Evolutionary conservation across 2,797 vertebrate species (phyloP), one percentile per base, ranked within the genome.

Genomic region (Cygnus olor): DNA sequence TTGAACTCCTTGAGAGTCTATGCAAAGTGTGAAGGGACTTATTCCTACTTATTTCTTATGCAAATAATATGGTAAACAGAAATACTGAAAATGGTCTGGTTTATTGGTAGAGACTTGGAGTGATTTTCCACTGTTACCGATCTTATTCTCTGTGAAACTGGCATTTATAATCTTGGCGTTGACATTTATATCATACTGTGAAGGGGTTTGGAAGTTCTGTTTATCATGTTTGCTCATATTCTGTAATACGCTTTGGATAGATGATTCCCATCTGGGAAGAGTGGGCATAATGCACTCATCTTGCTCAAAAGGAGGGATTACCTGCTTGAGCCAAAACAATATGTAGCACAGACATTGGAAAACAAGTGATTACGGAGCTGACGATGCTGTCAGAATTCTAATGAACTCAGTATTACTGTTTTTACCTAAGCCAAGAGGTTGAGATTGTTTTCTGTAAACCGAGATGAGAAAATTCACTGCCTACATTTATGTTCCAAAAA

Each of bases 391-490:
- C 79, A 76, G 20, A 1, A 0, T 40, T 83, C 11, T 40, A 58
- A 70, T 56, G 28, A 85, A 85, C 9, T 36, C 40, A 69, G 14
- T 34, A 30, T 56, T 69, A 44, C 17, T 40, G 9, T 21, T 89
- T 85, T 88, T 76, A 88, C 71, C 51, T 77, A 58, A 80, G 58
- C 66, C 11, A 85, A 58, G 42, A 96, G 56, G 51, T 27, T 63
- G 44, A 89, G 45, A 68, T 34, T 18, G 22, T 70, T 86, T 92
- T 88, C 68, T 82, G 36, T 47, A 88, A 86, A 86, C 14, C 40
- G 42, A 88, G 24, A 90, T 47, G 49, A 89, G 70, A 90, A 92
- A 76, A 91, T 80, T 90, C 82, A 88, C 22, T 83, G 57, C 32
- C 63, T 64, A 64, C 51, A 56, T 15, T 65, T 49, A 15, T 10